Conservation (phyloP, 2,113 vertebrate genomes). For the Todiramphus chloris region DNA sequence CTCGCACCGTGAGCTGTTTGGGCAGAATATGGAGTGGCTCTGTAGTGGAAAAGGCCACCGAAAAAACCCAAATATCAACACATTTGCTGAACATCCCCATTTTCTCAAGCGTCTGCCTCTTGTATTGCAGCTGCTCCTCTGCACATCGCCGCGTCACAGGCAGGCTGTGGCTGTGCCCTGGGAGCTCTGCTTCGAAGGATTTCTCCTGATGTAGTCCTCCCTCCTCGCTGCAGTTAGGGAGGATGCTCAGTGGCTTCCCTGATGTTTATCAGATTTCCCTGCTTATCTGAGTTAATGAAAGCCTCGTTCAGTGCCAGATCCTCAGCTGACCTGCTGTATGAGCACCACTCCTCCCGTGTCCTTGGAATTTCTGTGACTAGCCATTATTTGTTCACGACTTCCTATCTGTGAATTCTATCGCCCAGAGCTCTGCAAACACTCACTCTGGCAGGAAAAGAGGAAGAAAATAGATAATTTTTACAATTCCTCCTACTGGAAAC, state of each 20-base stretch:
- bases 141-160: background rate
- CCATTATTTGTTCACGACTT: background rate
- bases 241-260: background rate
- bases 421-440: background rate
- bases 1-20: background rate
- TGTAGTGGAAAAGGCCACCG: background rate
- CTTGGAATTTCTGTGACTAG: background rate
- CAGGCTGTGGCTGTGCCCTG: fast-evolving
- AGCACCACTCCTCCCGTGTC: background rate
- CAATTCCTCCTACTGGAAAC: background rate
- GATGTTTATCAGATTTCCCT: background rate
- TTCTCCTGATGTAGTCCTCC: background rate
- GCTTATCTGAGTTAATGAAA: background rate
- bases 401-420: background rate
- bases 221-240: background rate
- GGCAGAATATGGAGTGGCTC: background rate
- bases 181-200: background rate
- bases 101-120: background rate
- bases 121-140: background rate
- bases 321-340: background rate
- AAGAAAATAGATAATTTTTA: background rate
- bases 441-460: background rate
- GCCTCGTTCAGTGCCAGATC: background rate
- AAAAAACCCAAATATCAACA: background rate
- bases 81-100: background rate